A percentile compares a stretch with the other conserved stretches of the same genome.
These are phyloP conservation scores for Masticophis lateralis DNA, from an alignment of 2,797 vertebrate species.

Conservation along the genomic window DNA sequence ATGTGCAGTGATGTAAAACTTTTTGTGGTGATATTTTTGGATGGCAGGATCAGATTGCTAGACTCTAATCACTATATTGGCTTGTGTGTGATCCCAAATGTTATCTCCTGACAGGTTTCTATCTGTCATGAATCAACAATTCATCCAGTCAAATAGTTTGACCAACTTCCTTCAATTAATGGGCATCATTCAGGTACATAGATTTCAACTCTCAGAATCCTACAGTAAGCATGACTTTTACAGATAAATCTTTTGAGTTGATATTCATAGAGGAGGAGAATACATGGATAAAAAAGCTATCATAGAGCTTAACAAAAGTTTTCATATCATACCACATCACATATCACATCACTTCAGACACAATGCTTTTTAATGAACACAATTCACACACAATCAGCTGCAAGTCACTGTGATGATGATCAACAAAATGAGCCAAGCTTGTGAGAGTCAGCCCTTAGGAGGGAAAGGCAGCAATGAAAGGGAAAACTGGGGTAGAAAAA, in stretches of 20 bases:
- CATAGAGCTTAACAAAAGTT: background rate
- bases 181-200: background rate
- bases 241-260: background rate
- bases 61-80: background rate
- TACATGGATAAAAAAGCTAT: background rate
- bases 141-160: background rate
- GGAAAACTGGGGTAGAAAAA: background rate
- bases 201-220: background rate
- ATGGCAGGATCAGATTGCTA: background rate
- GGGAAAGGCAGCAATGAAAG: background rate
- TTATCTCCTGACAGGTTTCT: background rate
- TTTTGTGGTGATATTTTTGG: background rate
- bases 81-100: background rate
- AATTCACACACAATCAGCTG: background rate
- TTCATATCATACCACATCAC: background rate
- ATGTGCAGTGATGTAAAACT: background rate
- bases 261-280: background rate
- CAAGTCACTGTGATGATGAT: background rate
- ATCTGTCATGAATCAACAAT: background rate
- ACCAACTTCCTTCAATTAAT: background rate
- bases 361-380: background rate
- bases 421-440: background rate
- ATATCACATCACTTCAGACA: background rate
- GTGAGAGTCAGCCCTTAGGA: background rate
- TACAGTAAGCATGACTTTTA: background rate